Conservation (phyloP, 2,888 invertebrate genomes). For the Dryomyza anilis region DNA sequence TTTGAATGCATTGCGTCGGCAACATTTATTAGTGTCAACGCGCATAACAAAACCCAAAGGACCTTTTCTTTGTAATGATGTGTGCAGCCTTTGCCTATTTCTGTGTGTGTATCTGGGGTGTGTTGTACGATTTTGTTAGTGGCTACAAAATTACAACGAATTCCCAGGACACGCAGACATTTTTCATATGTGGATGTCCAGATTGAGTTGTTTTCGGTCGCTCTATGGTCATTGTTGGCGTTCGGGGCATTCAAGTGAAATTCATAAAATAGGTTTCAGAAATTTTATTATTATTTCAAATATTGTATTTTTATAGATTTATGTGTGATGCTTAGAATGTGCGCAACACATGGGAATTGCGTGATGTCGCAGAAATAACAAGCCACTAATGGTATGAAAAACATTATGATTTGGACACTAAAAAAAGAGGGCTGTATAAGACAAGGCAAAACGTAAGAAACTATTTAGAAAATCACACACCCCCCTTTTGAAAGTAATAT, state of each 20-base stretch:
- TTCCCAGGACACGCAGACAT: neutral
- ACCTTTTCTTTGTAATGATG: too few relatives aligned
- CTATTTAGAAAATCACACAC: too few relatives aligned
- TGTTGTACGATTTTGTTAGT: neutral
- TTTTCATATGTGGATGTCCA: neutral
- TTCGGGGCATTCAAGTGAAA: neutral
- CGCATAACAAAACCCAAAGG: neutral
- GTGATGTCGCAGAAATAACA: too few relatives aligned
- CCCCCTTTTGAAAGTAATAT: too few relatives aligned
- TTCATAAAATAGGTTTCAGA: neutral
- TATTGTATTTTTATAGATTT: neutral
- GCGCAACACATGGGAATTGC: neutral
- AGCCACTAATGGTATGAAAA: too few relatives aligned
- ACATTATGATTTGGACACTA: too few relatives aligned
- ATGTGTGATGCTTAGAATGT: neutral
- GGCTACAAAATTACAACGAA: neutral
- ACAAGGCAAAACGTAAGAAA: too few relatives aligned
- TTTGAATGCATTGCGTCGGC: neutral
- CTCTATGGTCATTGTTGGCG: neutral
- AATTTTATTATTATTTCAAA: too few relatives aligned
- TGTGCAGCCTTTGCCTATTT: neutral
- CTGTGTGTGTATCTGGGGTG: neutral
- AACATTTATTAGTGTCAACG: neutral
- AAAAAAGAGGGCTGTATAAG: too few relatives aligned
- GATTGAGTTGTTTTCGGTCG: neutral